phyloP scores from a whole-genome alignment of 2,113 vertebrate genomes.

The Sigmodon hispidus region DNA sequence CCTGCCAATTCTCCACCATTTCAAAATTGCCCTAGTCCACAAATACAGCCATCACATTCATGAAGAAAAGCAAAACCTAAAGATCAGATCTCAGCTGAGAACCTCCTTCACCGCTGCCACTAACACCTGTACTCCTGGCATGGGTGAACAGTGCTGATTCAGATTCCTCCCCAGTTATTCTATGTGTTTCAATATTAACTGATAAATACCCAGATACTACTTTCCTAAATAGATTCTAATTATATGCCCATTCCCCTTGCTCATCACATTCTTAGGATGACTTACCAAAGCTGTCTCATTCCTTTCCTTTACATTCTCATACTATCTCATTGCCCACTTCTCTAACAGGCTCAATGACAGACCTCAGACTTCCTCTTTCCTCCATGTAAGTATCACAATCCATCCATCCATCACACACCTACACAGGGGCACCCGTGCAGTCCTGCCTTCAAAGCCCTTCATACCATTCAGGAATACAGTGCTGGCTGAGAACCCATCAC shows the following conservation, averaged over 20 bases:
- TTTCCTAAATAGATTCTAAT: not conserved
- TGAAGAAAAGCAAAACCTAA: constrained; percentile 4
- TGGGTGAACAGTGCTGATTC: not conserved
- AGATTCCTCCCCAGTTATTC: not conserved
- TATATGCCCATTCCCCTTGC: not conserved
- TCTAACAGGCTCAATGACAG: not conserved
- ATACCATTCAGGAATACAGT: not conserved
- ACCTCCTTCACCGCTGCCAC: not conserved
- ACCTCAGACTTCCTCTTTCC: not conserved
- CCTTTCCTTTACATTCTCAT: not conserved
- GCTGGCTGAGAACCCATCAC: not conserved
- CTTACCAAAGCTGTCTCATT: not conserved
- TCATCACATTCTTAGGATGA: not conserved
- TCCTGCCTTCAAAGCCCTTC: not conserved
- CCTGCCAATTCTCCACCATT: not conserved
- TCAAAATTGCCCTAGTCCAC: not conserved
- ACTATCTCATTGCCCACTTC: not conserved
- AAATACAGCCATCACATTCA: not conserved
- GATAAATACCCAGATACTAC: not conserved
- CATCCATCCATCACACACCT: not conserved
- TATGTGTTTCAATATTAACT: not conserved
- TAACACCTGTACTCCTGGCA: not conserved
- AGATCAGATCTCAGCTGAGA: not conserved
- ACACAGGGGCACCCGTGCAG: not conserved
- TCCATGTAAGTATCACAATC: no score